Evolutionary conservation across 1,140 invertebrate species (phyloP), one percentile per base, ranked within the genome.

Genomic region (Odontomachus brunneus): DNA sequence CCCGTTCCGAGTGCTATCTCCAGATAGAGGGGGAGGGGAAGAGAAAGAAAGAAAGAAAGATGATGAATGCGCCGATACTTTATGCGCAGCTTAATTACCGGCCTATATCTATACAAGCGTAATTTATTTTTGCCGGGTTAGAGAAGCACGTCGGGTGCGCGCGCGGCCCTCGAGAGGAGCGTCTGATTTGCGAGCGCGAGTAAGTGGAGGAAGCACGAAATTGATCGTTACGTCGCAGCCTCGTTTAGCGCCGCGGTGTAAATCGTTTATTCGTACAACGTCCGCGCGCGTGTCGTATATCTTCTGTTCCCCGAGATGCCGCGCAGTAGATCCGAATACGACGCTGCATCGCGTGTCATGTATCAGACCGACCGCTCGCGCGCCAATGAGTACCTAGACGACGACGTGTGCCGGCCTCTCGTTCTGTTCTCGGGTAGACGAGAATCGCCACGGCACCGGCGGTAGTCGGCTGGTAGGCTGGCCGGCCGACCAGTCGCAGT

Each of bases 191-290:
- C 65, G 51, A 44, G 15, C 17, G 66, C 33, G 26, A 72, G 55
- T 29, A 49, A 72, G 38, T 24, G 44, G 44, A 72, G 76, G 67
- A 72, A 22, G 57, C 29, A 71, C 44, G 44, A 60, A 72, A 81
- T 81, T 81, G 69, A 75, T 63, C 57, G 26, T 82, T 75, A 75
- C 66, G 74, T 76, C 60, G 74, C 74, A 66, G 60, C 62, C 60
- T 55, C 60, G 60, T 76, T 76, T 76, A 76, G 57, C 74, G 29
- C 48, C 60, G 74, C 19, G 29, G 48, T 76, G 74, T 76, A 76
- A 76, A 76, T 76, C 60, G 74, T 76, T 44, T 76, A 76, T 76
- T 76, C 74, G 60, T 76, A 76, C 74, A 76, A 76, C 48, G 48
- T 66, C 66, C 74, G 60, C 74, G 60, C 74, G 48, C 74, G 60